Evolutionary conservation across 2,888 invertebrate genomes (phyloP).

Genomic region (Euplagia quadripunctaria): DNA sequence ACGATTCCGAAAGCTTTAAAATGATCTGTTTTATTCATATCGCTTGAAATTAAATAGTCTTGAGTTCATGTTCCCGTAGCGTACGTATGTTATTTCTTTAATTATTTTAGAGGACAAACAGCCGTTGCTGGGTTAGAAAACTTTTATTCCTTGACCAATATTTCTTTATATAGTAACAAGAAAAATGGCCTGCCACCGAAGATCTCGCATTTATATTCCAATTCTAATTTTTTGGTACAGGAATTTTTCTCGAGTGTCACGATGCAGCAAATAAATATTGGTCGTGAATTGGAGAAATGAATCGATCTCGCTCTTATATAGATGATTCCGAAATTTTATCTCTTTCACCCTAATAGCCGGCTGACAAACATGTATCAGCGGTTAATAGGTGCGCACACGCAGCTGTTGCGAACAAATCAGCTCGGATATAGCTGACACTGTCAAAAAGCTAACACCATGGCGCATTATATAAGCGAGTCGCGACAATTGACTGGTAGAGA

Average conservation of each 20-base stretch:
- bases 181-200: conserved; percentile 77
- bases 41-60: conserved; percentile 7
- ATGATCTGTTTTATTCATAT: conserved; percentile 23
- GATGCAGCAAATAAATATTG: conserved; percentile 84
- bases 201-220: conserved; percentile 75
- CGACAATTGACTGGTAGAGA: conserved; percentile 46
- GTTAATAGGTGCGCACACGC: conserved; percentile 87
- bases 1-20: conserved; percentile 23
- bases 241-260: conserved; percentile 81
- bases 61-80: neutral
- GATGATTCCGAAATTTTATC: conserved; percentile 81
- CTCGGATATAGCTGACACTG: conserved; percentile 86
- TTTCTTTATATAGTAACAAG: conserved; percentile 80
- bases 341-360: conserved; percentile 87
- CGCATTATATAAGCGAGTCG: conserved; percentile 61
- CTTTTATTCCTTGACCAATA: conserved; percentile 75
- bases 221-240: conserved; percentile 79
- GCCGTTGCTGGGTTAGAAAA: conserved; percentile 37
- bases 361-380: conserved; percentile 88
- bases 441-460: conserved; percentile 82
- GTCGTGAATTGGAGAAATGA: conserved; percentile 81
- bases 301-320: conserved; percentile 84
- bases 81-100: neutral
- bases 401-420: conserved; percentile 88
- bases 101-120: conserved; percentile 25